Evolutionary conservation across 2,113 vertebrate genomes (phyloP), one percentile per base, ranked within the genome.

Genomic region (Sturnus vulgaris): DNA sequence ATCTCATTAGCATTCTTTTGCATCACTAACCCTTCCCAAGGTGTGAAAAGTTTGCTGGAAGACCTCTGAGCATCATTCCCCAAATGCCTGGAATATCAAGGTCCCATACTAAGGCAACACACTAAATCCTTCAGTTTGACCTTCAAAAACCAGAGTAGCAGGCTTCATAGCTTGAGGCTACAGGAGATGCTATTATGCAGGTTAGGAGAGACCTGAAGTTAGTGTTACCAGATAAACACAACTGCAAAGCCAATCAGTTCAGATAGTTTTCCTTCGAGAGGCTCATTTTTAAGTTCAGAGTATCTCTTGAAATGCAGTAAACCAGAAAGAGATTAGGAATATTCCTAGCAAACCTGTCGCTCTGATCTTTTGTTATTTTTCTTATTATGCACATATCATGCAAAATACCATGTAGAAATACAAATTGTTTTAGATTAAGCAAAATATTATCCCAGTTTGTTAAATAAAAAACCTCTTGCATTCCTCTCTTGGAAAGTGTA

Each of bases 121-220:
- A 59, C 7, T 86, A 80, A 94, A 88, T 79, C 39, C 11, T 90
- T 94, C 46, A 46, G 28, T 66, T 7, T 87, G 77, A 65, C 73
- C 64, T 94, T 66, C 64, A 73, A 84, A 90, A 94, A 95, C 82
- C 25, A 37, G 90, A 80, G 44, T 37, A 80, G 25, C 82, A 86
- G n/a, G 76, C 72, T 96, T 85, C 37, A 33, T 40, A 73, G 59
- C 95, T 82, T 64, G 35, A 92, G 88, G 88, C 64, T 61, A 63
- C 12, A 70, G 49, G 39, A 95, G 44, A 70, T 61, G 56, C 15
- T 47, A 14, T 23, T 61, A 21, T 40, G 53, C 14, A 82, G 40
- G 8, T 44, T 72, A n/a, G 20, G 28, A 33, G 25, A 23, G 8
- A 75, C 17, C 33, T 31, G 49, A 37, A 66, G 37, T 59, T 82